Base-by-base conservation (phyloP, 2,888 invertebrate species). In the Caradrina clavipalpis region DNA sequence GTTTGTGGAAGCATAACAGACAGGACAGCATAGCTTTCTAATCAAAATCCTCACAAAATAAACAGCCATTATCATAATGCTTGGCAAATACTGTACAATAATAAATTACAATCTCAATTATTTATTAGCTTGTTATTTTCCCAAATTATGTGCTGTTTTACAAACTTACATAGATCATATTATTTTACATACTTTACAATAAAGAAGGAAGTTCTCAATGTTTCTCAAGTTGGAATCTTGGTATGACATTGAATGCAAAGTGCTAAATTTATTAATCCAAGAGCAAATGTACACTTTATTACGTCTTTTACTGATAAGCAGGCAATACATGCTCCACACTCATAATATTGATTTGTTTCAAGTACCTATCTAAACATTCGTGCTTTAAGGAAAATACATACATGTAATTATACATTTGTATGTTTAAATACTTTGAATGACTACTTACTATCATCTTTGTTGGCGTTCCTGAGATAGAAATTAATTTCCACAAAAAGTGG, bases 401-500 rank as follows among this genome's bases (percentile, higher is more conserved):
- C 8, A 8, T 35, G 8, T 35, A 15, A 21, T 21, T 47, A 21
- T 15, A n/a, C 0, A 17, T 15, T 47, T 13, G 2, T 15, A 2
- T 2, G 1, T 26, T 1, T 3, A 39, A n/a, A 55, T 11, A 7
- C 57, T 19, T 39, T 55, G 11, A 13, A 19, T 19, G 5, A 35
- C 61, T 26, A 96, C 96, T 96, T 95, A 97, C 98, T 97, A 76
- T 98, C 97, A 75, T 97, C 97, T 82, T 96, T 92, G 87, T 97
- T 98, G 0, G 97, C 97, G 92, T 97, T 97, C 81, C 97, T 96
- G 91, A 98, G 97, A 88, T 98, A 99, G 92, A 99, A 99, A 94
- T 98, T 98, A 95, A 98, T 98, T 95, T 99, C 99, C 58, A 98
- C 98, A 96, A 99, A 99, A 1, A 99, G 94, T 0, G 99, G 99